Evolutionary conservation across 2,888 invertebrate species (phyloP).

Genomic region (Drosophila villosipedis): DNA sequence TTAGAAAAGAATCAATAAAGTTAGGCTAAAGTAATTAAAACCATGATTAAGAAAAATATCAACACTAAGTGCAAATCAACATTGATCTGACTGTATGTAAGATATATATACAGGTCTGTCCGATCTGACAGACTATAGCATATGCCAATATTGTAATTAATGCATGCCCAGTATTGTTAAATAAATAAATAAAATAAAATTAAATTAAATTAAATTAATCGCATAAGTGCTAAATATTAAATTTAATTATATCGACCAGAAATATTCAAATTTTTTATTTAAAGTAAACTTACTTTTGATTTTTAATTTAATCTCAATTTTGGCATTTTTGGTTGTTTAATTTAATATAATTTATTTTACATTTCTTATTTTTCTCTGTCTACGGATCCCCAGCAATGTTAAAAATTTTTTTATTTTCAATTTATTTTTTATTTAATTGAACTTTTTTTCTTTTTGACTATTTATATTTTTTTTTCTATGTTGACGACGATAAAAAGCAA

Average conservation of each 20-base stretch:
- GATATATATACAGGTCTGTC: neutral
- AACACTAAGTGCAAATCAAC: neutral
- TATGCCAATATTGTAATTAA: neutral
- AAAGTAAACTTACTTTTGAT: neutral
- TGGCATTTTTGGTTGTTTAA: no score
- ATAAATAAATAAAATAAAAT: neutral
- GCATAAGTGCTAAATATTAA: neutral
- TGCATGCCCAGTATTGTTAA: neutral
- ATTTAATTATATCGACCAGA: neutral
- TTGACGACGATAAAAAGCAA: neutral
- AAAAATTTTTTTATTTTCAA: neutral
- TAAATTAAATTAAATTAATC: neutral
- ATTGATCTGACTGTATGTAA: neutral
- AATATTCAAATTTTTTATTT: neutral
- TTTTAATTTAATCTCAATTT: no score
- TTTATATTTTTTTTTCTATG: neutral
- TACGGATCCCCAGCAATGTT: neutral
- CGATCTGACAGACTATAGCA: neutral
- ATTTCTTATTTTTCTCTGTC: no score
- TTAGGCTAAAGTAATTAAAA: neutral
- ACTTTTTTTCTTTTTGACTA: neutral
- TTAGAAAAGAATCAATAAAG: neutral
- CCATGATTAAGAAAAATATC: neutral
- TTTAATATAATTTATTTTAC: no score
- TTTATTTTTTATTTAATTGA: neutral